A percentile compares a stretch with the other conserved stretches of the same genome.
These are phyloP conservation scores for Terrapene triunguis DNA, from an alignment of 2,113 vertebrate genomes.

Conservation along the genomic window DNA sequence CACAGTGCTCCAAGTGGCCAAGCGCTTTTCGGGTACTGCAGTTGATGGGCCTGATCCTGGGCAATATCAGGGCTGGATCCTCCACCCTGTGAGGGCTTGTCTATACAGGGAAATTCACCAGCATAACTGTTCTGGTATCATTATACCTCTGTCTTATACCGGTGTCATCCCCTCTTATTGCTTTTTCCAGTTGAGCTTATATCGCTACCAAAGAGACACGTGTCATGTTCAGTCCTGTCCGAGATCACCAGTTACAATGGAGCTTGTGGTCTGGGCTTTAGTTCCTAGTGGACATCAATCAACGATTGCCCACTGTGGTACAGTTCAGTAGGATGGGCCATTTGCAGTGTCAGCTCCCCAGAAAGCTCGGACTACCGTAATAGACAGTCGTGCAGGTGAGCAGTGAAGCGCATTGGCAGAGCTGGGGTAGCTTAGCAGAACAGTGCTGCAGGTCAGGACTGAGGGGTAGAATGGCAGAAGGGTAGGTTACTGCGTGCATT, in stretches of 20 bases:
- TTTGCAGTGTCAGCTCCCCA: background rate
- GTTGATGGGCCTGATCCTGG: background rate
- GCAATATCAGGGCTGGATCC: background rate
- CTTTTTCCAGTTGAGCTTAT: background rate
- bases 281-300: background rate
- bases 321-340: background rate
- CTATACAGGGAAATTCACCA: background rate
- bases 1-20: background rate
- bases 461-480: background rate
- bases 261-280: background rate
- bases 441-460: background rate
- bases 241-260: background rate
- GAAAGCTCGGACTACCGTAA: background rate
- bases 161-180: too few relatives aligned
- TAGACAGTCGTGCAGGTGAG: background rate
- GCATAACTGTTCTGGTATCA: background rate
- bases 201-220: background rate
- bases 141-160: background rate
- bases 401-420: background rate
- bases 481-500: background rate
- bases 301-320: background rate
- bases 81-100: background rate
- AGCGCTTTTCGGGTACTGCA: background rate
- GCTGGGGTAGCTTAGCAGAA: background rate
- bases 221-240: background rate